These are phyloP conservation scores for Polypedilum vanderplanki DNA, from an alignment of 1,140 invertebrate genomes.

Conservation along the genomic window DNA sequence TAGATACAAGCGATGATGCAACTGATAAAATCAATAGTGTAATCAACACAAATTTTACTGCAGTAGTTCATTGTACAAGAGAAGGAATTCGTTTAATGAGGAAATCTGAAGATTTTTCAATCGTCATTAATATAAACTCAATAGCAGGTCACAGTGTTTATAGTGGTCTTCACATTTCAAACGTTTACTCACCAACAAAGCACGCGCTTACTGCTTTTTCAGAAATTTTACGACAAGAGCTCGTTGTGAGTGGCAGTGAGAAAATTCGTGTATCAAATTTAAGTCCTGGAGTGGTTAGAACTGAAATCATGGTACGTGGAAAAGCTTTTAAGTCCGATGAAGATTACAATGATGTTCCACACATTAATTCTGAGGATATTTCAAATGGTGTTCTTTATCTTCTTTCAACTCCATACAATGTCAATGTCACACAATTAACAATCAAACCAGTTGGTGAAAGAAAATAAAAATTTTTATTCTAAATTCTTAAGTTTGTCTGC, in stretches of 20 bases:
- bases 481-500: conserved; percentile 26
- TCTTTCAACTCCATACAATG: background rate
- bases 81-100: conserved; percentile 43
- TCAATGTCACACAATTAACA: background rate
- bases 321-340: background rate
- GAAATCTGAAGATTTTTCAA: conserved; percentile 41
- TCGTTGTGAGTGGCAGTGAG: conserved; percentile 45
- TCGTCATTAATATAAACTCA: conserved; percentile 30
- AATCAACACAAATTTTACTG: conserved; percentile 47
- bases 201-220: conserved; percentile 53
- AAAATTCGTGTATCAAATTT: background rate
- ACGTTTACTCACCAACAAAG: conserved; percentile 54
- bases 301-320: background rate
- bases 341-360: background rate
- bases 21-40: background rate
- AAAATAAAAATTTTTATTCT: background rate
- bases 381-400: background rate
- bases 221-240: conserved; percentile 53
- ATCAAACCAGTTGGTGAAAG: background rate
- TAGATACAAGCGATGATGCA: background rate
- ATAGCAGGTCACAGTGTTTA: conserved; percentile 27
- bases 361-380: background rate
- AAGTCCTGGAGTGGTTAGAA: background rate
- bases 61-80: conserved; percentile 46
- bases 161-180: background rate